Evolutionary conservation across 2,113 vertebrate species (phyloP), one percentile per base, ranked within the genome.

Genomic region (Aix galericulata): DNA sequence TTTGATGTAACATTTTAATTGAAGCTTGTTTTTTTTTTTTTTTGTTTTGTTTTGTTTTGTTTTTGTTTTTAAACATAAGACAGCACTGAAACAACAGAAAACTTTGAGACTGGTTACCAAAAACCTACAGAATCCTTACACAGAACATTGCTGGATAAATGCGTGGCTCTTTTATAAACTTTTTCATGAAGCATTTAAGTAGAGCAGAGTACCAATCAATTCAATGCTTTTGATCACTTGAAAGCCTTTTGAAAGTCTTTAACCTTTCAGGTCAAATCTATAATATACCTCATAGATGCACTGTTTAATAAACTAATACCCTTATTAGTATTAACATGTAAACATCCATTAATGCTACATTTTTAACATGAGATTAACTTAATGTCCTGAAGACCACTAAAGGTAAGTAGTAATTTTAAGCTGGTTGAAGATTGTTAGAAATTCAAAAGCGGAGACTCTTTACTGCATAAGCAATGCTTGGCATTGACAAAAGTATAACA

Each of bases 391-490:
- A 86, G 27, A 63, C 3, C 38, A 53, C 46, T 64, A 12, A 67
- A 89, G 59, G 52, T 78, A 87, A 34, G 55, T 26, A 87, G 31
- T 38, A 26, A 80, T 72, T 91, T 90, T 83, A 56, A 90, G 56
- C 85, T 81, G 68, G 78, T 86, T 64, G 88, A 90, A 36, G 26
- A 40, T 44, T 25, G 55, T 46, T 80, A 83, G 56, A 91, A 94
- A 63, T 53, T 53, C 38, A 93, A 85, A 91, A 82, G 34, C 66
- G 88, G 84, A 88, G 88, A n/a, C 69, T 55, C 66, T 81, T 91
- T 78, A 66, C 34, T 60, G 58, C 38, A 53, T 38, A 67, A 86
- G 91, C 76, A 94, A 78, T 5, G 12, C 18, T 69, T 72, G 60
- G 31, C 42, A 83, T 31, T 38, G 60, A 55, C 83, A 89, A 52